Conservation (phyloP, 2,797 vertebrate genomes). For the Brotula barbata region DNA sequence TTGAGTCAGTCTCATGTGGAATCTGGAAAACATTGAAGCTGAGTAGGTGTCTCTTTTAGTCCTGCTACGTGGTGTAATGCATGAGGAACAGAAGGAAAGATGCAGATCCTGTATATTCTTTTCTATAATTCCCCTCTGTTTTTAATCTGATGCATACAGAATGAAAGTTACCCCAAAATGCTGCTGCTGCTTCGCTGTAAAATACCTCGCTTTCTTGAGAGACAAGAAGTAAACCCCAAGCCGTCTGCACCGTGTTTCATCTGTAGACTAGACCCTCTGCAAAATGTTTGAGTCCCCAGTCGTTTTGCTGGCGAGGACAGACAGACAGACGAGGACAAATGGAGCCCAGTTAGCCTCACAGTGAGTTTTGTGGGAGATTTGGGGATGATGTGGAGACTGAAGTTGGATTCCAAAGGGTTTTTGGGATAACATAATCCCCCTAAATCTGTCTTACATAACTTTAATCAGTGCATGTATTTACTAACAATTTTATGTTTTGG, state of each 20-base stretch:
- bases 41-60: constrained; percentile 38
- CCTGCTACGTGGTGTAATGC: constrained; percentile 23
- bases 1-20: constrained; percentile 25
- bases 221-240: background rate
- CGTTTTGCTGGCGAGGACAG: background rate
- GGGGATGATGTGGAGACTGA: background rate
- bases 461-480: background rate
- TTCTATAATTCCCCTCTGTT: background rate
- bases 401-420: background rate
- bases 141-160: background rate
- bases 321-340: background rate
- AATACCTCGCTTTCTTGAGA: background rate
- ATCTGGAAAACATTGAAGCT: constrained; percentile 32
- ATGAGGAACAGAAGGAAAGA: constrained; percentile 8
- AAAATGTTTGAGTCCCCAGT: background rate
- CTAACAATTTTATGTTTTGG: constrained; percentile 1
- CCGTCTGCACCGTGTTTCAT: constrained; percentile 3
- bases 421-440: constrained; percentile 1
- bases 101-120: no score
- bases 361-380: constrained; percentile 3
- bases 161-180: no score
- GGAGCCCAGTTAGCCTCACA: background rate
- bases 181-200: no score
- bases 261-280: background rate
- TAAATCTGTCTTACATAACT: constrained; percentile 6